Evolutionary conservation across 2,888 invertebrate species (phyloP).

Genomic region (Xestobium rufovillosum): DNA sequence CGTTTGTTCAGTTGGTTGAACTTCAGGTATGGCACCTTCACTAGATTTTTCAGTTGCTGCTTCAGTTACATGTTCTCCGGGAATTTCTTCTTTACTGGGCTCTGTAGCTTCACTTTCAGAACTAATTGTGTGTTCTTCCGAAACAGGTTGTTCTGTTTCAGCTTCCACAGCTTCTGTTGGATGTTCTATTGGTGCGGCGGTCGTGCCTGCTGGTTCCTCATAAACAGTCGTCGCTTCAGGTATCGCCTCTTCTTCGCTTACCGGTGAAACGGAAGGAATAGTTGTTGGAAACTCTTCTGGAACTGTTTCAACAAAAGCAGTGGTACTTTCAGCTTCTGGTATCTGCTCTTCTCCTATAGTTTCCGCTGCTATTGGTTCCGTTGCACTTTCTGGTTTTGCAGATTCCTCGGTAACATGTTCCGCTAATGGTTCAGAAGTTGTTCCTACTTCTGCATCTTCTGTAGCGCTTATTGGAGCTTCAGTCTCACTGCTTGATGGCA

Average conservation of each 20-base stretch:
- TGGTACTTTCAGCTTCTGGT: slow-evolving; percentile 10
- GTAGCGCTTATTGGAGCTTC: slow-evolving; percentile 2
- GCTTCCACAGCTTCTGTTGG: slow-evolving; percentile 13
- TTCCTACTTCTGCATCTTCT: neutral
- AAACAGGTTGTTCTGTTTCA: slow-evolving; percentile 14
- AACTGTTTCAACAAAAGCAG: slow-evolving; percentile 10
- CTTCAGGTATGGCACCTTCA: slow-evolving; percentile 20
- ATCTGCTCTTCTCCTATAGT: slow-evolving; percentile 8
- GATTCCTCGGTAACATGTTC: neutral
- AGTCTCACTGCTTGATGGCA: neutral
- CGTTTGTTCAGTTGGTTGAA: slow-evolving; percentile 18
- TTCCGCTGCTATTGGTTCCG: slow-evolving; percentile 13
- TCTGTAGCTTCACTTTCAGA: neutral
- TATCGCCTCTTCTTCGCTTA: slow-evolving; percentile 12
- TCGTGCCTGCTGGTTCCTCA: slow-evolving; percentile 19
- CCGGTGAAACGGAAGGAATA: too few relatives aligned
- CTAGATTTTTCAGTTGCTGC: slow-evolving; percentile 7
- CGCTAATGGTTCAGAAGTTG: neutral
- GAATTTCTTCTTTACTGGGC: slow-evolving; percentile 7
- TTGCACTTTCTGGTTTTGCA: slow-evolving; percentile 14
- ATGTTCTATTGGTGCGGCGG: slow-evolving; percentile 10
- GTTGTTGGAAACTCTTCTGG: too few relatives aligned
- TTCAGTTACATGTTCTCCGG: slow-evolving; percentile 16
- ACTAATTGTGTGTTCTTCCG: slow-evolving; percentile 11
- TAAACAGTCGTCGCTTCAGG: slow-evolving; percentile 10